Evolutionary conservation across 2,888 invertebrate genomes (phyloP), one percentile per base, ranked within the genome.

Genomic region (Heliconius charithonia): DNA sequence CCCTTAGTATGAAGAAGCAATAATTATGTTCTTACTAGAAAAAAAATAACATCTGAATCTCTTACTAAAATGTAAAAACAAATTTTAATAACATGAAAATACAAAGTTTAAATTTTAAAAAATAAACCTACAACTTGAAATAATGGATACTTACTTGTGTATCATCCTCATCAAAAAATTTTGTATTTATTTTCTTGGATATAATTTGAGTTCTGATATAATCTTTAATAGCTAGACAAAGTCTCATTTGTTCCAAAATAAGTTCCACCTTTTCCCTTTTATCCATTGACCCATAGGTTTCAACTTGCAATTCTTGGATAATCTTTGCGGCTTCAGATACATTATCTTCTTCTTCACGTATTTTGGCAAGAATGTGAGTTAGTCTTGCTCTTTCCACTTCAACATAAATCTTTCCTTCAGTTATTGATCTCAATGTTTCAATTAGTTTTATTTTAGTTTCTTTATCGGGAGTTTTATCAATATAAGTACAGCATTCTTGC

Each of bases 331-430:
- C 99, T 86, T 98, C 98, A 10, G 97, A 95, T 2, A 98, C 96
- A 90, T 98, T 97, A 25, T 97, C 97, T 88, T 98, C 98, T 3
- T 97, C 96, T 87, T 99, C 97, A 82, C 98, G 97, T 77, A 98
- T 97, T 88, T 97, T 97, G 0, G 98, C 98, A 81, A 99, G 92
- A 84, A 97, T 98, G 86, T 99, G 98, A 1, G 99, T 99, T 10
- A 99, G 95, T 77, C 99, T 96, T 7, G 99, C 99, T 86, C 99
- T 96, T 92, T 99, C 99, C 13, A 99, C 99, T 96, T 99, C 99
- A n/a, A 99, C 99, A 90, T 99, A 99, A 83, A 99, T 99, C 97
- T 99, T 99, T 83, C 99, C 99, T 89, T 99, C 99, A 0, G 99
- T 99, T 3, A 99, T 99, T 9, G 97, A 96, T 82, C 98, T 96